These are phyloP conservation scores for Barnardius zonarius DNA, from an alignment of 2,113 vertebrate genomes.

Conservation along the genomic window DNA sequence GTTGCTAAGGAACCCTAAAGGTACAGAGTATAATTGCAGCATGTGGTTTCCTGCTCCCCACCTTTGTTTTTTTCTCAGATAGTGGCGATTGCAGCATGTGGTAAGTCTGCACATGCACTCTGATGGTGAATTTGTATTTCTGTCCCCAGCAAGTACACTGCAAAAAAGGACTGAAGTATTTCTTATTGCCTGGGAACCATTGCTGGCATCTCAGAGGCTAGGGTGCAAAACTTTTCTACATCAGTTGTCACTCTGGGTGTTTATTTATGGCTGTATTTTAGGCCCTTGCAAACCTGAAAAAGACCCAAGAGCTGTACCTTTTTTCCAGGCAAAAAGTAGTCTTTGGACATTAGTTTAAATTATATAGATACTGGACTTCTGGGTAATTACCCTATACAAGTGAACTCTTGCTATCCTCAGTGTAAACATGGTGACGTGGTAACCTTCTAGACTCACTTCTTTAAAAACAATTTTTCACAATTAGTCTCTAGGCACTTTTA, in stretches of 20 bases:
- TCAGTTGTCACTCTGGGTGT: fast-evolving
- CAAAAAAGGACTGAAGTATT: background rate
- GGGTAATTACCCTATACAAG: background rate
- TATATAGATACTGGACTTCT: background rate
- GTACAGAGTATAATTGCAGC: background rate
- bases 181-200: background rate
- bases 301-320: background rate
- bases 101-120: background rate
- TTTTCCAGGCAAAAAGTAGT: background rate
- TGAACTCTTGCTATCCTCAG: background rate
- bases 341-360: background rate
- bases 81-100: background rate
- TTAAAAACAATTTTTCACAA: background rate
- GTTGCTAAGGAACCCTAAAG: conserved; percentile 36
- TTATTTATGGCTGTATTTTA: background rate
- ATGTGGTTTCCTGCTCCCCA: background rate
- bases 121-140: background rate
- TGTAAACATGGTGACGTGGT: background rate
- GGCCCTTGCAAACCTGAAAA: background rate
- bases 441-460: background rate
- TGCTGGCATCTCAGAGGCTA: background rate
- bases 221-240: background rate
- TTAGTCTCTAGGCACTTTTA: background rate
- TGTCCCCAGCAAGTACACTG: background rate
- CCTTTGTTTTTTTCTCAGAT: background rate